Evolutionary conservation across 2,888 invertebrate species (phyloP), one percentile per base, ranked within the genome.

Genomic region (Rhagophthalmus giganteus): DNA sequence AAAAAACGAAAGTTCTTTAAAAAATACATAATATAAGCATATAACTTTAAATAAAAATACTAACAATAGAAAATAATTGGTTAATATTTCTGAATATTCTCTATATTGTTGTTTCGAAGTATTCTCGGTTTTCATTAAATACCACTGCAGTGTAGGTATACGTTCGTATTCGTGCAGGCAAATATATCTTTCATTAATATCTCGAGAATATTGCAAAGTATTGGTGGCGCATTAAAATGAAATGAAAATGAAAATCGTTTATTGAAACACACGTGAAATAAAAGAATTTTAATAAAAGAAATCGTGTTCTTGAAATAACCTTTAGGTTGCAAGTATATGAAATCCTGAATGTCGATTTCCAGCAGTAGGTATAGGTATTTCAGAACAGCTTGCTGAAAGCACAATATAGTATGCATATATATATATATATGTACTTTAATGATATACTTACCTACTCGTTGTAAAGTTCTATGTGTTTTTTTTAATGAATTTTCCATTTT

Each of bases 341-440:
- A 2, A 30, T 30, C 12, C 12, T 10, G 20, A 5, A 5, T 20
- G 7, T 7, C 20, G 7, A 20, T 20, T 20, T 20, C 4, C 4
- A 20, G 7, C 20, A 5, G 20, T 20, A 5, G 20, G 20, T 20
- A 20, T 20, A n/a, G n/a, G n/a, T n/a, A n/a, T n/a, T n/a, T n/a
- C n/a, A n/a, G n/a, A n/a, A n/a, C n/a, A n/a, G n/a, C n/a, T n/a
- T n/a, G n/a, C n/a, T n/a, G n/a, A n/a, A n/a, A n/a, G n/a, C n/a
- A n/a, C 27, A 27, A 27, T 27, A 27, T 9, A 27, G 27, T 27
- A 27, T n/a, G 8, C n/a, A n/a, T n/a, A n/a, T n/a, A n/a, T n/a
- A n/a, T n/a, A n/a, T n/a, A n/a, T n/a, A n/a, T n/a, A n/a, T n/a
- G n/a, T n/a, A n/a, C n/a, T n/a, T n/a, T n/a, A n/a, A n/a, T n/a